Conservation (phyloP, 2,113 vertebrate species). For the Erythrolamprus reginae region DNA sequence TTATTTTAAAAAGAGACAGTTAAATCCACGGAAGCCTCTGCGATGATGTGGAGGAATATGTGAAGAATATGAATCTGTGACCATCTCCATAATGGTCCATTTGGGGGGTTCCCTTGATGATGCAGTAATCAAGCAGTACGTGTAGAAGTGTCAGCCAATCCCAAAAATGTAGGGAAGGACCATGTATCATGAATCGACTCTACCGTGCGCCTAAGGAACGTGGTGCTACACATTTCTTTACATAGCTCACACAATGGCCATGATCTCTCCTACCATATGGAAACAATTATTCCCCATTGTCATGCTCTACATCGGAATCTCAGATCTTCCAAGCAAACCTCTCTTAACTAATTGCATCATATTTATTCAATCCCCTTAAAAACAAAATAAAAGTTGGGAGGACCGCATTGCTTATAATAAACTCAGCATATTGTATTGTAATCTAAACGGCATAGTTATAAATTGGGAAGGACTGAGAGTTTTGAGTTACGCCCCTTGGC, state of each 20-base stretch:
- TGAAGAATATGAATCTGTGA: background rate
- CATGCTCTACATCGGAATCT: conserved; percentile 63
- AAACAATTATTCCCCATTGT: conserved; percentile 67
- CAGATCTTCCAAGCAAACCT: conserved; percentile 65
- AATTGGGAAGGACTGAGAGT: conserved; percentile 71
- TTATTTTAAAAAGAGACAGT: background rate
- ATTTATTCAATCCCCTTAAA: conserved; percentile 72
- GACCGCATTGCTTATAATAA: conserved; percentile 70
- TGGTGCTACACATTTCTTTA: conserved; percentile 30
- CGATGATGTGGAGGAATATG: background rate
- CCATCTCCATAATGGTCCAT: background rate
- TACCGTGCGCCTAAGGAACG: conserved; percentile 7
- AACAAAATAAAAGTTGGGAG: conserved; percentile 56
- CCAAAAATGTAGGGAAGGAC: background rate
- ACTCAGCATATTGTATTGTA: conserved; percentile 68
- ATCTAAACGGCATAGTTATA: conserved; percentile 75
- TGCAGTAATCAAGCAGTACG: background rate
- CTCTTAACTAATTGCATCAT: conserved; percentile 73
- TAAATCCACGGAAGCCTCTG: background rate
- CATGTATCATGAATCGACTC: background rate
- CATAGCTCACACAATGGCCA: conserved; percentile 44
- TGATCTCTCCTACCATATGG: conserved; percentile 62
- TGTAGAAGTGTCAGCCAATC: background rate
- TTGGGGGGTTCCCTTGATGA: background rate
- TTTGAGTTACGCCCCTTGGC: conserved; percentile 81